Evolutionary conservation across 2,888 invertebrate genomes (phyloP).

Genomic region (Colletes collaris): DNA sequence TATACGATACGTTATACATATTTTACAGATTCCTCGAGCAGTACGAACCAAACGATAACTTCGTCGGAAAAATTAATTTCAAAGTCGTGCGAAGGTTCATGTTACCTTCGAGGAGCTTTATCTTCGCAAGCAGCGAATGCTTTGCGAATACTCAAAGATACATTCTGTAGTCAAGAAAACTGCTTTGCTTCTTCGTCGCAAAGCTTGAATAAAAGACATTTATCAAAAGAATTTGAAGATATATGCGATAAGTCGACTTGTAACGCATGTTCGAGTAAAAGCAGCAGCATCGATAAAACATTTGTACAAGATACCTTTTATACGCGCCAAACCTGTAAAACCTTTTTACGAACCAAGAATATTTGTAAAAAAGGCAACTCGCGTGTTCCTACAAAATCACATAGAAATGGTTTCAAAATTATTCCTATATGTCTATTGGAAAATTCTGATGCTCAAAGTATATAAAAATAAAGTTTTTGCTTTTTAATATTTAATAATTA

Average conservation of each 20-base stretch:
- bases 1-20: background rate
- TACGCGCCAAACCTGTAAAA: conserved; percentile 6
- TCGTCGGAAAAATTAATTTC: background rate
- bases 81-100: background rate
- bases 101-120: conserved; percentile 12
- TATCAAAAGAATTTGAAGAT: background rate
- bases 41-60: conserved; percentile 12
- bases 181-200: conserved; percentile 20
- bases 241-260: background rate
- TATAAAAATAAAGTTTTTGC: background rate
- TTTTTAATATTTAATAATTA: conserved; percentile 20
- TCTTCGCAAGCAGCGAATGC: conserved; percentile 46
- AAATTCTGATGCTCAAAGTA: conserved; percentile 9
- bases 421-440: conserved; percentile 28
- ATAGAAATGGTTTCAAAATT: conserved; percentile 38
- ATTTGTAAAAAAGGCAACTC: background rate
- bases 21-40: conserved; percentile 34
- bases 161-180: conserved; percentile 63
- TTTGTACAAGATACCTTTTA: background rate
- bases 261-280: background rate
- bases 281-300: background rate
- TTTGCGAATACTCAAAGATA: conserved; percentile 62
- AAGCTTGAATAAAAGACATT: background rate
- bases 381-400: conserved; percentile 12
- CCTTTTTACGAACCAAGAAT: background rate